A percentile compares a stretch with the other conserved stretches of the same genome.
These are phyloP conservation scores for Dicyrtomina minuta DNA, from an alignment of 2,888 invertebrate genomes.

Conservation along the genomic window DNA sequence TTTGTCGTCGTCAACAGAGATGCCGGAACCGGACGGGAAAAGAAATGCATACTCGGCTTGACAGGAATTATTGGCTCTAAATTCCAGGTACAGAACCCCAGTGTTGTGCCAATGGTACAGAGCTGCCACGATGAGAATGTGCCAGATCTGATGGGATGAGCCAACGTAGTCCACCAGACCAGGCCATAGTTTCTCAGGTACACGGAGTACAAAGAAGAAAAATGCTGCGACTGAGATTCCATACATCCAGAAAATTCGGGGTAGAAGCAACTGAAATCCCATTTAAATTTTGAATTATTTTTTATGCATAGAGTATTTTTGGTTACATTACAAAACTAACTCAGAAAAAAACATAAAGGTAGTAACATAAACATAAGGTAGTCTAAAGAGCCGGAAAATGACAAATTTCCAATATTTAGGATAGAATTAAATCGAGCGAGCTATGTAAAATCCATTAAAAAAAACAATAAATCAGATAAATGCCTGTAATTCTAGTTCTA, in stretches of 20 bases:
- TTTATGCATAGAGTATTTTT: too few relatives aligned
- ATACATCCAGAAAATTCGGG: slow-evolving; percentile 82
- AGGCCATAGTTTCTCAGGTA: slow-evolving; percentile 71
- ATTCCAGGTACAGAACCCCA: slow-evolving; percentile 78
- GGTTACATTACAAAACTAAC: too few relatives aligned
- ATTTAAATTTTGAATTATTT: too few relatives aligned
- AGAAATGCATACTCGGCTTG: slow-evolving; percentile 50
- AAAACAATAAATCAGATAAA: too few relatives aligned
- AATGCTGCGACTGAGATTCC: slow-evolving; percentile 84
- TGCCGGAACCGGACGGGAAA: slow-evolving; percentile 26
- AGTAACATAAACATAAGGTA: too few relatives aligned
- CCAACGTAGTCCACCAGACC: slow-evolving; percentile 86
- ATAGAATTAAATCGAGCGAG: slow-evolving; percentile 33
- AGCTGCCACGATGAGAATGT: slow-evolving; percentile 81
- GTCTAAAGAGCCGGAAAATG: too few relatives aligned
- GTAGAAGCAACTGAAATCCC: slow-evolving; percentile 78
- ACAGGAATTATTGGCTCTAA: slow-evolving; percentile 76
- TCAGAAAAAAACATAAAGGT: too few relatives aligned
- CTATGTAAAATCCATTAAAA: too few relatives aligned
- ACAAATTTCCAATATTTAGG: too few relatives aligned
- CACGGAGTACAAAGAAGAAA: slow-evolving; percentile 81
- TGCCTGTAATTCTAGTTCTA: too few relatives aligned
- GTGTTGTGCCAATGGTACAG: slow-evolving; percentile 93
- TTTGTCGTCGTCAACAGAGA: too few relatives aligned
- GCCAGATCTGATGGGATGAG: slow-evolving; percentile 98